Base-by-base conservation (phyloP, 1,140 invertebrate species). In the Meloidogyne floridensis region DNA sequence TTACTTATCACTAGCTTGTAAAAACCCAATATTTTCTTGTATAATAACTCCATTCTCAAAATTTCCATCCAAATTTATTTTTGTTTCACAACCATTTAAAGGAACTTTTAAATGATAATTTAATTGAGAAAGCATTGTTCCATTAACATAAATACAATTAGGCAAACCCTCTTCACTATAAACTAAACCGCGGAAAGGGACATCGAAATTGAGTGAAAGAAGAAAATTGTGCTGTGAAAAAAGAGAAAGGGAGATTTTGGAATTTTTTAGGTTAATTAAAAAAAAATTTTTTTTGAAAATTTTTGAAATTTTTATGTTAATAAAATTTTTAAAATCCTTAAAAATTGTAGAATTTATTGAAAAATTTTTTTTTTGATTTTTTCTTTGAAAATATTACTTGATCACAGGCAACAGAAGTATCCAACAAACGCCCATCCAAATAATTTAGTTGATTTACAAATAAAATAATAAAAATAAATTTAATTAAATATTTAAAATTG, bases 61-160 rank as follows among this genome's bases (percentile, higher is more conserved):
- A 65, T 89, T 89, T 18, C 88, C 88, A 47, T 89, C 86, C 15
- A 47, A 77, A 80, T 89, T 89, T 72, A 65, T 82, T 74, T 77
- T 77, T 11, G 88, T 90, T 75, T 87, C 83, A 70, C 88, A 89
- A 18, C 88, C 88, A 47, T 72, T 77, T 54, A 89, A 73, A 32
- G 88, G 88, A 47, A 89, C 87, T 82, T 89, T 89, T 47, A 90
- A 71, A n/a, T 87, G 83, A 79, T 89, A 89, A 56, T 77, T 80
- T 43, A 69, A 82, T 70, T 86, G 83, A 56, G 88, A 80, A 32
- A 89, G 84, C 72, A 90, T 85, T 15, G 86, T 85, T 11, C 89
- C 88, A 84, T 89, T 90, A 15, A 89, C 84, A 81, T 89, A 90
- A 65, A 89, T 84, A 84, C 88, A 89, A 75, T 89, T 89, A 43